These are phyloP conservation scores for Siderastrea radians DNA, from an alignment of 92 coral and sea anemone species.

Conservation along the genomic window DNA sequence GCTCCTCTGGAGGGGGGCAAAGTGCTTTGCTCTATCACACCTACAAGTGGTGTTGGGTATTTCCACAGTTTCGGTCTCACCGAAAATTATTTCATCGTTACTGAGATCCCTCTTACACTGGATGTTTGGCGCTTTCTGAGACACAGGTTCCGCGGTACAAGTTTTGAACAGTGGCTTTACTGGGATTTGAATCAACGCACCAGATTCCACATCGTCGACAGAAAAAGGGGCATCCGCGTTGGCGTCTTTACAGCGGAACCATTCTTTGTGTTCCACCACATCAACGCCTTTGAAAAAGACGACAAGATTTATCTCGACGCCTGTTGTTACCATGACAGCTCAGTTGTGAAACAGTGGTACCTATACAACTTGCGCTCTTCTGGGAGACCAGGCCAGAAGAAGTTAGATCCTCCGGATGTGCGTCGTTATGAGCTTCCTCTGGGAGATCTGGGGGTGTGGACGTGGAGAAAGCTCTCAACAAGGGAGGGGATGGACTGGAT, in stretches of 20 bases:
- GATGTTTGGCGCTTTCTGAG: constrained; percentile 48
- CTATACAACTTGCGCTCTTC: constrained; percentile 60
- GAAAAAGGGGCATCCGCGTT: constrained; percentile 61
- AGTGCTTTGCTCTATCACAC: constrained; percentile 71
- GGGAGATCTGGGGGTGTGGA: constrained; percentile 37
- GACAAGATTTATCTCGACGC: constrained; percentile 72
- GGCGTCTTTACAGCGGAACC: constrained; percentile 72
- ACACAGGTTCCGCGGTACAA: constrained; percentile 41
- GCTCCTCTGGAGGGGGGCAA: constrained; percentile 77
- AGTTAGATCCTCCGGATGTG: constrained; percentile 21
- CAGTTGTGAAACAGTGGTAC: constrained; percentile 53
- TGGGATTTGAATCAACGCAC: constrained; percentile 71
- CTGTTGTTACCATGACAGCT: constrained; percentile 75
- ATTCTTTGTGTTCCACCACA: constrained; percentile 81
- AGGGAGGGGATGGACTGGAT: constrained; percentile 58
- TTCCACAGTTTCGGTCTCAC: constrained; percentile 88
- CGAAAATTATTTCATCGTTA: constrained; percentile 76
- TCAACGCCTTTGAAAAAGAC: constrained; percentile 81
- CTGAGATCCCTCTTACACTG: constrained; percentile 74
- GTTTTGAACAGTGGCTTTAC: constrained; percentile 55
- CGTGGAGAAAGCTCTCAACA: constrained; percentile 27
- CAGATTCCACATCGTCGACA: constrained; percentile 76
- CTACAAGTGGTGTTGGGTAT: constrained; percentile 66
- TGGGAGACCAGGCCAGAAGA: constrained; percentile 4
- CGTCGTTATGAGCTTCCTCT: constrained; percentile 79